A percentile compares a stretch with the other conserved stretches of the same genome.
Conservation (phyloP, 2,888 invertebrate genomes). For the Cartodere bifasciata region DNA sequence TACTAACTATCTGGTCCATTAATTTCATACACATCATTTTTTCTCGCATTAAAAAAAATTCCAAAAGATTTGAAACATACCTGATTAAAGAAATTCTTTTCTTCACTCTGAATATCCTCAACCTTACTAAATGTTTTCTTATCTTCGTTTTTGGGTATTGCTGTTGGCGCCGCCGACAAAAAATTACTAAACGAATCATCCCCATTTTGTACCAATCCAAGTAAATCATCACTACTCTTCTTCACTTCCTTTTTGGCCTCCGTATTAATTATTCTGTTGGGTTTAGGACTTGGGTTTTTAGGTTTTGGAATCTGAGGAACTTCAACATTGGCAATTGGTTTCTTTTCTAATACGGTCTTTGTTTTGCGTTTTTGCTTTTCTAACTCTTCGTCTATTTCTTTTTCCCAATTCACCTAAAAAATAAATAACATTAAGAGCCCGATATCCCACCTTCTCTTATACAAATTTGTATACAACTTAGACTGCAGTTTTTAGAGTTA, state of each 20-base stretch:
- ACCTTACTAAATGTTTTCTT: slow-evolving; percentile 34
- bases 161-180: slow-evolving; percentile 44
- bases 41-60: too few relatives aligned
- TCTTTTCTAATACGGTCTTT: slow-evolving; percentile 41
- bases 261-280: slow-evolving; percentile 26
- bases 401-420: slow-evolving; percentile 59
- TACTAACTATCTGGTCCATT: too few relatives aligned
- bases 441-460: too few relatives aligned
- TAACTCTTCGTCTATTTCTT: slow-evolving; percentile 78
- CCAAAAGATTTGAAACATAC: too few relatives aligned
- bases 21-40: too few relatives aligned
- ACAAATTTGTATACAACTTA: too few relatives aligned
- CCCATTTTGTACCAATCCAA: slow-evolving; percentile 33
- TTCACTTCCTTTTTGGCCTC: slow-evolving; percentile 24
- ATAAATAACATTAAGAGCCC: too few relatives aligned
- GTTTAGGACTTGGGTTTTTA: slow-evolving; percentile 42
- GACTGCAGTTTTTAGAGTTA: too few relatives aligned
- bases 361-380: slow-evolving; percentile 74
- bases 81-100: slow-evolving; percentile 82
- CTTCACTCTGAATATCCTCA: slow-evolving; percentile 52
- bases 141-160: too few relatives aligned
- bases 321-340: slow-evolving; percentile 33
- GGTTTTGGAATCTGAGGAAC: slow-evolving; percentile 50
- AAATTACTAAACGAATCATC: slow-evolving; percentile 67
- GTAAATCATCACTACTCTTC: slow-evolving; percentile 24